A percentile compares a stretch with the other conserved stretches of the same genome.
Conservation (phyloP, 2,113 vertebrate genomes). For the Charina bottae region DNA sequence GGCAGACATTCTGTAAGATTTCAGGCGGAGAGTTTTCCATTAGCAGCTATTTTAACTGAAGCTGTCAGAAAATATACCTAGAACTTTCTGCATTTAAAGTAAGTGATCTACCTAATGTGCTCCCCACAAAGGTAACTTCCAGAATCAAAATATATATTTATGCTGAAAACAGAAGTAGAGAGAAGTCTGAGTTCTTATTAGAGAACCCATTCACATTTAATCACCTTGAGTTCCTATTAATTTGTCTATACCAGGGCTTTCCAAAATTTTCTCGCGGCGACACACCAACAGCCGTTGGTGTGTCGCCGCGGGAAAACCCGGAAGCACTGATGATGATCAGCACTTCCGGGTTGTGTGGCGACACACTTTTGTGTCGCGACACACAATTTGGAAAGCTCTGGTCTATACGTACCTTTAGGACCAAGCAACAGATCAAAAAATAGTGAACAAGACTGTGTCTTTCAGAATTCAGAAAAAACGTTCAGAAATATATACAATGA, state of each 20-base stretch:
- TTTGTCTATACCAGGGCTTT: neutral
- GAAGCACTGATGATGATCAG: too few relatives aligned
- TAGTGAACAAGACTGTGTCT: neutral
- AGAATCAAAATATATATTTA: constrained; percentile 34
- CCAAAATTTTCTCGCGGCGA: too few relatives aligned
- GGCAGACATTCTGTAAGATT: neutral
- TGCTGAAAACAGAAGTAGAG: constrained; percentile 36
- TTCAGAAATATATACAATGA: neutral
- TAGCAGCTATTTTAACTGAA: neutral
- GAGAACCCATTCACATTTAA: neutral
- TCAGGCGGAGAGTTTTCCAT: neutral
- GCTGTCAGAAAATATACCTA: neutral
- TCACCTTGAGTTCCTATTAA: neutral
- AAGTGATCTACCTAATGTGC: neutral
- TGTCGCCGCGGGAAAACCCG: too few relatives aligned
- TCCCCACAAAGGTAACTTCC: neutral
- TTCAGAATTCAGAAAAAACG: neutral
- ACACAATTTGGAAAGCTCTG: too few relatives aligned
- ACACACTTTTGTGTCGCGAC: too few relatives aligned
- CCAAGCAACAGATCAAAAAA: neutral
- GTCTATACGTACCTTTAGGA: too few relatives aligned
- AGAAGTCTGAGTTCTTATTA: constrained; percentile 17
- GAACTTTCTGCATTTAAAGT: neutral
- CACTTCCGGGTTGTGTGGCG: too few relatives aligned
- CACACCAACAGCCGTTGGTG: too few relatives aligned